Evolutionary conservation across 2,797 vertebrate genomes (phyloP).

Genomic region (Scleropages formosus): DNA sequence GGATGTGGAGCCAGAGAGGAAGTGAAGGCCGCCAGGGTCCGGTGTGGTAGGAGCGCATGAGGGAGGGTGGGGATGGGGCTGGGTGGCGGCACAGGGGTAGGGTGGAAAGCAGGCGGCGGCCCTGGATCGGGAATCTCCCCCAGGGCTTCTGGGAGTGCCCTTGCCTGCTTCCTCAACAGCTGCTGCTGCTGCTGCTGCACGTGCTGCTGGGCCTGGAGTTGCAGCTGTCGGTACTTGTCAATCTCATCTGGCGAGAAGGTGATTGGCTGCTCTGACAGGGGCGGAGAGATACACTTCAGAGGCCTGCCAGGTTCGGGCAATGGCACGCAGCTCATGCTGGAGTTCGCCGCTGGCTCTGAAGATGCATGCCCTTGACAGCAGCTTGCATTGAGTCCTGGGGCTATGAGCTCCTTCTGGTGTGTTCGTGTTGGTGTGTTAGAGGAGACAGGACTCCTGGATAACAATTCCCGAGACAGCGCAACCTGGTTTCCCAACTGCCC

Average conservation of each 20-base stretch:
- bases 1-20: constrained; percentile 62
- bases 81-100: constrained; percentile 62
- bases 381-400: constrained; percentile 37
- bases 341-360: constrained; percentile 53
- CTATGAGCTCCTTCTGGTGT: constrained; percentile 58
- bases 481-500: constrained; percentile 58
- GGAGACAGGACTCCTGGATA: constrained; percentile 62
- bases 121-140: constrained; percentile 58
- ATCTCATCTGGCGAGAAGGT: constrained; percentile 93
- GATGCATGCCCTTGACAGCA: constrained; percentile 46
- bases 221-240: constrained; percentile 90
- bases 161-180: constrained; percentile 75
- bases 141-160: constrained; percentile 55
- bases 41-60: constrained; percentile 68
- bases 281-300: constrained; percentile 62
- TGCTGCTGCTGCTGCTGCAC: constrained; percentile 96
- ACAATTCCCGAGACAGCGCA: constrained; percentile 55
- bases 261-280: constrained; percentile 75
- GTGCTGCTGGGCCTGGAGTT: constrained; percentile 93
- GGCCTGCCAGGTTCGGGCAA: constrained; percentile 52
- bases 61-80: constrained; percentile 67
- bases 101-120: constrained; percentile 56
- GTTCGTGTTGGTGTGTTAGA: constrained; percentile 58
- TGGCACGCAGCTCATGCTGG: constrained; percentile 58
- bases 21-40: constrained; percentile 61